phyloP scores from a whole-genome alignment of 2,113 vertebrate genomes.

The Ia io region DNA sequence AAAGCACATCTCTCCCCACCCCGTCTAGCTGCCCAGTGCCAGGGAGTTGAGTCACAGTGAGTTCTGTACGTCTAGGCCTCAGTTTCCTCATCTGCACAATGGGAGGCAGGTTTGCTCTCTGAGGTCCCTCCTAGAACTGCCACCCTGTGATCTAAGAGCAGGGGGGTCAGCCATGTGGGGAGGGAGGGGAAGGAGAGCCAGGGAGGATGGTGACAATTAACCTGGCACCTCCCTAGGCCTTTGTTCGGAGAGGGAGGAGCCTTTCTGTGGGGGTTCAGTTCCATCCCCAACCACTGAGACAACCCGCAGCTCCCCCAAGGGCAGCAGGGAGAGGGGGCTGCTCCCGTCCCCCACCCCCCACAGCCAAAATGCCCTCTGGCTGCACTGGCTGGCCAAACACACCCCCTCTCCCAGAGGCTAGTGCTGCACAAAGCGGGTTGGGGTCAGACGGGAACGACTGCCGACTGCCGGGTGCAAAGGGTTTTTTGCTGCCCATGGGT shows the following conservation, averaged over 20 bases:
- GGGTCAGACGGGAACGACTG: not conserved
- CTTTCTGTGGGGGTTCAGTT: not conserved
- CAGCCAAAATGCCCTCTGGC: not conserved
- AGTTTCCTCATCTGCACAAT: not conserved
- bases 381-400: not conserved
- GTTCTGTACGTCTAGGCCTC: not conserved
- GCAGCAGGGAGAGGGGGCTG: not conserved
- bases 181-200: not conserved
- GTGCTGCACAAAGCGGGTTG: not conserved
- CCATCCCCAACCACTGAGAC: conserved; percentile 1
- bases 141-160: not conserved
- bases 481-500: conserved; percentile 43
- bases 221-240: conserved; percentile 5
- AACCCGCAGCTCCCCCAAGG: not conserved
- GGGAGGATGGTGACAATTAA: not conserved
- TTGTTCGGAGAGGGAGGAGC: conserved; percentile 45
- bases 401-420: not conserved
- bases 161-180: not conserved
- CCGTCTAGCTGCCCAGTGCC: not conserved
- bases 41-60: not conserved
- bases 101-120: not conserved
- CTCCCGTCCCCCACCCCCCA: not conserved
- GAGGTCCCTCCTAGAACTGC: not conserved
- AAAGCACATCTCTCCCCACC: not conserved
- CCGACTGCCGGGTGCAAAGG: conserved; percentile 37